Evolutionary conservation across 2,888 invertebrate genomes (phyloP).

Genomic region (Tinea pellionella): DNA sequence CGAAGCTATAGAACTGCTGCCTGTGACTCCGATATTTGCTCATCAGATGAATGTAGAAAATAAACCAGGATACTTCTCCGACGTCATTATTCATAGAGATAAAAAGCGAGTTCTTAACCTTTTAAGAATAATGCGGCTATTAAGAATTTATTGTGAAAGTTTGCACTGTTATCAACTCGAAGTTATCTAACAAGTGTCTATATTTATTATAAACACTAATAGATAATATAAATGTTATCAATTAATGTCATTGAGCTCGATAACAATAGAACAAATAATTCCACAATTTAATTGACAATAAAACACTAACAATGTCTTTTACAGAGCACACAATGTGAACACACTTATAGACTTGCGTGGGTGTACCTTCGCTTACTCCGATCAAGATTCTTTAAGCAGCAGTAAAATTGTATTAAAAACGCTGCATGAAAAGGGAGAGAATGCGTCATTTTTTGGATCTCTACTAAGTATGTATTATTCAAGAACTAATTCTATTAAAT

Average conservation of each 20-base stretch:
- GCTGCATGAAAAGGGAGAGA: conserved; percentile 67
- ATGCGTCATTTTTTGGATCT: conserved; percentile 71
- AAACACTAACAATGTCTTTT: conserved; percentile 20
- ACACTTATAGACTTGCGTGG: conserved; percentile 69
- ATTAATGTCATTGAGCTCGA: conserved; percentile 49
- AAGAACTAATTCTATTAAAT: too few relatives aligned
- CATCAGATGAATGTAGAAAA: conserved; percentile 67
- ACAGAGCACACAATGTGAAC: conserved; percentile 66
- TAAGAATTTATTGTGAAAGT: neutral
- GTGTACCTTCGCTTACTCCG: conserved; percentile 65
- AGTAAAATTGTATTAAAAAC: conserved; percentile 64
- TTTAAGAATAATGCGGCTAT: neutral
- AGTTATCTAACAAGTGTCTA: neutral
- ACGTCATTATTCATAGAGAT: conserved; percentile 70
- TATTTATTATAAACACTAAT: conserved; percentile 17
- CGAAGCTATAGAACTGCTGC: conserved; percentile 56
- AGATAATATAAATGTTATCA: conserved; percentile 55
- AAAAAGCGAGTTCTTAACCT: conserved; percentile 51
- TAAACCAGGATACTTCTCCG: conserved; percentile 70
- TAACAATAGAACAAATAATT: conserved; percentile 47
- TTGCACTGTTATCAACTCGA: neutral
- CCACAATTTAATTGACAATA: conserved; percentile 23
- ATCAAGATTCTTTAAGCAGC: conserved; percentile 66
- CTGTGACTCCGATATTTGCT: conserved; percentile 68
- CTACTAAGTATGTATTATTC: conserved; percentile 57